These are phyloP conservation scores for Oligia latruncula DNA, from an alignment of 2,888 invertebrate genomes.

Conservation along the genomic window DNA sequence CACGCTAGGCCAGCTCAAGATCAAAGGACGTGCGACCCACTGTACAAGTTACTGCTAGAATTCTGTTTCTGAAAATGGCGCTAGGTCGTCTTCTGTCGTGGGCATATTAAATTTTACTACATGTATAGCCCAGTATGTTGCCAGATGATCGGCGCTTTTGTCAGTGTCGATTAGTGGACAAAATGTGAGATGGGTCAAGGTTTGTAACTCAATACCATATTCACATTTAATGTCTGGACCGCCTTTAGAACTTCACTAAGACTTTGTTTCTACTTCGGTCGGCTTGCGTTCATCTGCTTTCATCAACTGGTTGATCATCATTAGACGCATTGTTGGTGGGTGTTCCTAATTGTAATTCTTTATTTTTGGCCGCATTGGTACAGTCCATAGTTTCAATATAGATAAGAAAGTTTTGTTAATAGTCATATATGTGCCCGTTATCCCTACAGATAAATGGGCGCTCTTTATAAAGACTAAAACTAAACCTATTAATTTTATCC, in stretches of 20 bases:
- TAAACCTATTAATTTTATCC: slow-evolving; percentile 40
- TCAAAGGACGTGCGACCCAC: background rate
- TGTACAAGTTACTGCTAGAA: background rate
- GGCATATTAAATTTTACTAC: background rate
- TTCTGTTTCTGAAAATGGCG: background rate
- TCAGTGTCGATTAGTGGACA: slow-evolving; percentile 19
- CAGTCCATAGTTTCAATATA: too few species aligned
- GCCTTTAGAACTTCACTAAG: background rate
- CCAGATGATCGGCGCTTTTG: background rate
- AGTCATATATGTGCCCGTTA: background rate
- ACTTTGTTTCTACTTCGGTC: background rate
- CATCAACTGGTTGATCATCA: background rate
- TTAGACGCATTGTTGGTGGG: background rate
- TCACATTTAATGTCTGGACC: background rate
- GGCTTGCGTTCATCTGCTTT: background rate
- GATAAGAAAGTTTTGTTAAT: background rate
- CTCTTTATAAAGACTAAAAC: slow-evolving; percentile 20
- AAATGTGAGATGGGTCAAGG: slow-evolving; percentile 10
- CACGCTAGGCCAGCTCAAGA: background rate
- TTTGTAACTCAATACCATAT: slow-evolving; percentile 27
- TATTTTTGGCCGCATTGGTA: background rate
- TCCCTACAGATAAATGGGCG: background rate
- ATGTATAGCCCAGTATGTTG: background rate
- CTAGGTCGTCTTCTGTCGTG: background rate
- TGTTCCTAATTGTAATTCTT: background rate